Base-by-base conservation (phyloP, 2,113 vertebrate species). In the Todiramphus saurophagus region DNA sequence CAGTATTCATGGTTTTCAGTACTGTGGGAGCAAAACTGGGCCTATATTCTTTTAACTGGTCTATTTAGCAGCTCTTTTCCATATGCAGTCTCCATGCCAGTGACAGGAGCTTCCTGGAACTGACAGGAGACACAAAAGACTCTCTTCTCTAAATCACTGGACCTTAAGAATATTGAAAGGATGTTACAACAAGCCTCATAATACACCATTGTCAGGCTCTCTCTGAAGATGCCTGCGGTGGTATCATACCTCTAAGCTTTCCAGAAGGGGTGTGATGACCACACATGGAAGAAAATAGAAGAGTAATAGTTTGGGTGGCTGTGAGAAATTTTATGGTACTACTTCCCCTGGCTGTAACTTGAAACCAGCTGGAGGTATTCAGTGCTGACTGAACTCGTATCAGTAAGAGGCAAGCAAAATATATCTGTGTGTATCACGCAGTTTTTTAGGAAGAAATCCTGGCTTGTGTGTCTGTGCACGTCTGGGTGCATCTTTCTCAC, bases 51-150 rank as follows among this genome's bases (percentile, higher is more conserved):
- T 96, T 94, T 87, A 83, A 90, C 72, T 67, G 87, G 90, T 96
- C 94, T 93, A 90, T 95, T 97, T 96, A 94, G 96, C 87, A 86
- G 82, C 92, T 70, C 94, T 96, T 80, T 95, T 95, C 94, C 94
- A 50, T 94, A 91, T 43, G 93, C 93, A 91, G 75, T 96, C 90
- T 93, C 94, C 93, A 94, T 91, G 92, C 93, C 92, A 94, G 67
- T 95, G 93, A 96, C 94, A 96, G 94, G 78, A 95, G 93, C 92
- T 97, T 97, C 95, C 96, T 96, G 96, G 82, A 97, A 85, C 92
- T 97, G 96, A 96, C 93, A 93, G 63, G 78, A 83, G 37, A 19
- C 87, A 97, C 96, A 97, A 97, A 97, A 93, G 95, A 53, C 78
- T 43, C 55, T 74, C 91, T 96, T 96, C 96, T 96, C 87, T 83